Percentiles rank a stretch among this genome's conserved stretches.
phyloP scores from a whole-genome alignment of 2,113 vertebrate genomes.

The Chaetorhynchus papuensis region DNA sequence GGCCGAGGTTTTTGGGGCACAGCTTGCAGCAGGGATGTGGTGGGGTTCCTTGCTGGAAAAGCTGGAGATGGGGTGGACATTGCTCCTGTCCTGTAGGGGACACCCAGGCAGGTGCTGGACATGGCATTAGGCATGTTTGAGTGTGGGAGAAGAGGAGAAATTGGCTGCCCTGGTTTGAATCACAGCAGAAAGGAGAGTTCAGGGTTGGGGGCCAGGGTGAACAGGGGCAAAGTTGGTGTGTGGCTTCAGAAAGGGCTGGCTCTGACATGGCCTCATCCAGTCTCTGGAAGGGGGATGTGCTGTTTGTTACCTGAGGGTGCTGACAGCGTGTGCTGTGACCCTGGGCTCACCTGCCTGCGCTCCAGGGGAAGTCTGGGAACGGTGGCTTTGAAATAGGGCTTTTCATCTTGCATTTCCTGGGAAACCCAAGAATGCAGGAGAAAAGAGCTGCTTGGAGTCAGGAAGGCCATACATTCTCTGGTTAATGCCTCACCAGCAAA shows the following conservation, averaged over 20 bases:
- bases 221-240: fast-evolving
- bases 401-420: neutral
- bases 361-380: neutral
- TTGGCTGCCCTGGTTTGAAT: neutral
- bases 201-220: neutral
- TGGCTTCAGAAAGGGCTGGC: neutral
- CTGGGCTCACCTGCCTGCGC: neutral
- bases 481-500: constrained; percentile 18
- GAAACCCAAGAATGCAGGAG: neutral
- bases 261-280: fast-evolving
- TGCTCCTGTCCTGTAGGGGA: neutral
- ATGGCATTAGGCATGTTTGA: fast-evolving
- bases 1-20: neutral
- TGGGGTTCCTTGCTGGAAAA: neutral
- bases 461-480: fast-evolving
- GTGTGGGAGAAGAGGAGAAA: neutral
- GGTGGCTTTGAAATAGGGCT: neutral
- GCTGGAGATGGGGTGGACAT: fast-evolving
- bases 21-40: neutral
- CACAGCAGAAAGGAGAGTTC: neutral
- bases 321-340: neutral
- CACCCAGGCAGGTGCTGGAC: fast-evolving
- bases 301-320: neutral
- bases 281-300: neutral
- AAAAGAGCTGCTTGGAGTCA: neutral